Conservation (phyloP, 2,113 vertebrate species). For the Mesocricetus auratus region DNA sequence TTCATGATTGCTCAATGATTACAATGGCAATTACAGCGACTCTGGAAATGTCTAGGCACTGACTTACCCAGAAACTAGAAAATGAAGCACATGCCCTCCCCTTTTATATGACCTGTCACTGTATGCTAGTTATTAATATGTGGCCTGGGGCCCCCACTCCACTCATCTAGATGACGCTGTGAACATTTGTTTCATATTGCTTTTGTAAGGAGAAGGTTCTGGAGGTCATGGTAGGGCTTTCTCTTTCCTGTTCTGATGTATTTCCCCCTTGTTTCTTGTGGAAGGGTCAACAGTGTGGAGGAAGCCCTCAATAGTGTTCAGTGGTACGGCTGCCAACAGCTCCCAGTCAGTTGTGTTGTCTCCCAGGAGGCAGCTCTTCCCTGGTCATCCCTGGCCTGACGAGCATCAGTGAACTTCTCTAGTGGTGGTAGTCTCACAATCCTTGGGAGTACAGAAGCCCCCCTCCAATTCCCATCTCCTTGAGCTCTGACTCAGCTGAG, state of each 20-base stretch:
- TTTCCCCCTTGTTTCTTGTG: neutral
- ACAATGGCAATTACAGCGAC: neutral
- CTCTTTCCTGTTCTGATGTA: neutral
- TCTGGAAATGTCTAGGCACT: neutral
- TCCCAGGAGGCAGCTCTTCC: too few species aligned
- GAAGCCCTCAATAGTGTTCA: neutral
- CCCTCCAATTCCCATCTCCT: neutral
- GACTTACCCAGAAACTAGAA: constrained; percentile 22
- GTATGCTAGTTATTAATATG: accelerated
- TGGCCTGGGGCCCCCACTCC: neutral
- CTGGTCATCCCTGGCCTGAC: neutral
- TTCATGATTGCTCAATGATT: constrained; percentile 14
- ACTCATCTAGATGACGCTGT: neutral
- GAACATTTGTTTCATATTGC: neutral
- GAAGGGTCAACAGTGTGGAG: neutral
- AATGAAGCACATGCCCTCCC: neutral
- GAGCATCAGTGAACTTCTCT: neutral
- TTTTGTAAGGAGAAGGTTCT: neutral
- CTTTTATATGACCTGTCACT: neutral
- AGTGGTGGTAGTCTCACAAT: neutral
- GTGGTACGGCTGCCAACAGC: neutral
- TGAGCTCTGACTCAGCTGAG: neutral
- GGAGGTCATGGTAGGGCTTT: neutral
- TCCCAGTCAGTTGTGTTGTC: neutral
- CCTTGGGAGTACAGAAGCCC: neutral